Base-by-base conservation (phyloP, 2,888 invertebrate genomes). In the Sipha maydis region DNA sequence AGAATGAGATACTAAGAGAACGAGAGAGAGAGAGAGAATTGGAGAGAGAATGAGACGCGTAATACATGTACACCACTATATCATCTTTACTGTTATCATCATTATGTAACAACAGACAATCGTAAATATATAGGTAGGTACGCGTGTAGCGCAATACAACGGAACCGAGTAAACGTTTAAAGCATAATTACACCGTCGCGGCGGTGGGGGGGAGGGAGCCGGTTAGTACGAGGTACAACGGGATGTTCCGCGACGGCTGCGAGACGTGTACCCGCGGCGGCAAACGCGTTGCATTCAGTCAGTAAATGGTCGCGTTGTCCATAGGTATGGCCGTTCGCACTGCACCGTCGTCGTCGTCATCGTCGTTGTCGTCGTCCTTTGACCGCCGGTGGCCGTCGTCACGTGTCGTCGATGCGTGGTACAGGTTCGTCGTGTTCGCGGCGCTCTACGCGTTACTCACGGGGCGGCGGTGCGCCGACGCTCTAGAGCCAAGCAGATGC, bases 271-370 rank as follows among this genome's bases (percentile, higher is more conserved):
- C 41, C 7, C 41, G 41, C 41, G 41, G 41, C 41, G 9, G 9
- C 8, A 5, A 41, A 41, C 34, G 34, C 41, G 41, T 41, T 41
- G 41, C 34, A 34, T 48, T 48, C 48, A 31, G 73, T 86, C 54
- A 73, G 86, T 67, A 41, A n/a, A 88, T 88, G 88, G 31, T 82
- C 75, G 88, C 31, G 82, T 88, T 75, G 85, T 48, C 75, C 80
- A 11, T 67, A 82, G 82, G 88, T 80, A 88, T 80, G 86, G 86
- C 86, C 28, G 80, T 86, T 41, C 86, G 79, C 79, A 21, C 25
- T 17, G 3, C 14, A 48, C 8, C 3, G 5, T 8, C 41, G 41
- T 41, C 48, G 48, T 14, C 48, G 48, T 48, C 80, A 75, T 88
- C 73, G 5, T 8, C 41, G 41, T 41, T 14, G 48, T 14, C 48